Conservation (phyloP, 2,888 invertebrate genomes). For the Stegophylla sp. region DNA sequence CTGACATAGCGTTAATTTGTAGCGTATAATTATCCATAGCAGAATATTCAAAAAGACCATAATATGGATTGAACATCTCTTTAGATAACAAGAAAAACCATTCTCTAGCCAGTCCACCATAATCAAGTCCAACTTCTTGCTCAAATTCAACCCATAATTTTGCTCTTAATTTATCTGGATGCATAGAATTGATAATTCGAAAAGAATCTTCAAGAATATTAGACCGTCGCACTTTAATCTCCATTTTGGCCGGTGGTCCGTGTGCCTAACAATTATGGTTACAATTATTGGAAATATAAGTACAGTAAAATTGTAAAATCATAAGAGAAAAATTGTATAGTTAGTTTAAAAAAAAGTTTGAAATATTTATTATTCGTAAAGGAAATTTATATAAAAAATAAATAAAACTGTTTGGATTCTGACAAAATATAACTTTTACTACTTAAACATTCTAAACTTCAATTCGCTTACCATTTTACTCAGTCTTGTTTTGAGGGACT, state of each 20-base stretch:
- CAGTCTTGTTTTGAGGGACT: constrained; percentile 94
- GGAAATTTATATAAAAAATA: background rate
- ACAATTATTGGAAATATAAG: background rate
- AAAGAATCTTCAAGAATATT: constrained; percentile 97
- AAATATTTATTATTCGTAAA: background rate
- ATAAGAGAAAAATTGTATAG: background rate
- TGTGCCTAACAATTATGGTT: constrained; percentile 36
- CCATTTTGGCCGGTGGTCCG: constrained; percentile 86
- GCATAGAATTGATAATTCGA: constrained; percentile 89
- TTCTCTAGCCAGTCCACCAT: constrained; percentile 94
- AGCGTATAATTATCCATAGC: constrained; percentile 99
- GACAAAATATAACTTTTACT: background rate
- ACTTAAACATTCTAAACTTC: background rate
- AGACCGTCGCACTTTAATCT: constrained; percentile 85
- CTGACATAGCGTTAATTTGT: constrained; percentile 98
- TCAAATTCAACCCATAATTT: constrained; percentile 99
- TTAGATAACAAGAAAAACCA: constrained; percentile 99
- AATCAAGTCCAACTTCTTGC: constrained; percentile 94
- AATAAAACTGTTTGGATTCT: background rate
- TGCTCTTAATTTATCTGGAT: constrained; percentile 91
- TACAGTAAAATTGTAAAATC: background rate
- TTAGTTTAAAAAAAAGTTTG: no score
- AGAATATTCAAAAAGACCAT: constrained; percentile 98
- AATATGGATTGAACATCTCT: constrained; percentile 99
- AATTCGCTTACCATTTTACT: constrained; percentile 83